A percentile compares a stretch with the other conserved stretches of the same genome.
phyloP scores from a whole-genome alignment of 2,113 vertebrate genomes.

The Tringa solitaria region DNA sequence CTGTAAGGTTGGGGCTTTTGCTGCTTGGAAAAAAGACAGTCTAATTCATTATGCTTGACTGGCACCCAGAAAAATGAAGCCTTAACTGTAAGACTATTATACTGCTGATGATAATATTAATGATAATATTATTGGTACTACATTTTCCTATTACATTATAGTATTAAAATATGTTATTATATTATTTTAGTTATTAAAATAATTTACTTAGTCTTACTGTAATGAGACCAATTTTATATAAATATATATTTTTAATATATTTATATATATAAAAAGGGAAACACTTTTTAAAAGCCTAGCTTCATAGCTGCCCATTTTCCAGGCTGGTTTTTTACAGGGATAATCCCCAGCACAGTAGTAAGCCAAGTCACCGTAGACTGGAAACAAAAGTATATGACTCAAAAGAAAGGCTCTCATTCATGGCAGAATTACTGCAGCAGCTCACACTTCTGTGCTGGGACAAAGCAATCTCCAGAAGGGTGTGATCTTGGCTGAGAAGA shows the following conservation, averaged over 20 bases:
- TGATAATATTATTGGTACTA: background rate
- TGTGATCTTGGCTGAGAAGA: slow-evolving; percentile 40
- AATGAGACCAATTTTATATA: background rate
- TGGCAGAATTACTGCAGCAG: slow-evolving; percentile 37
- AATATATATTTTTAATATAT: background rate
- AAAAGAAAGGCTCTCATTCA: slow-evolving; percentile 62
- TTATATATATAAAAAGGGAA: background rate
- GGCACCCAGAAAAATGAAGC: background rate
- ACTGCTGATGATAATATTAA: background rate
- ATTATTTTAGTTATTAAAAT: slow-evolving; percentile 10
- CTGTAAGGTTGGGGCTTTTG: background rate
- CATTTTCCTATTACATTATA: background rate
- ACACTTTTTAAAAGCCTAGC: background rate
- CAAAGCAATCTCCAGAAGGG: slow-evolving; percentile 45
- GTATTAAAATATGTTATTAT: background rate
- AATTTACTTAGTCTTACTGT: background rate
- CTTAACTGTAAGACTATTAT: background rate
- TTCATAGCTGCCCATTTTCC: slow-evolving; percentile 37
- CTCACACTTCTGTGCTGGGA: slow-evolving; percentile 48
- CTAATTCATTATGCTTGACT: background rate
- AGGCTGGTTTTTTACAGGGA: background rate
- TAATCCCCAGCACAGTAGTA: slow-evolving; percentile 52
- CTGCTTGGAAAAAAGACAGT: background rate
- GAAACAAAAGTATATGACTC: slow-evolving; percentile 59
- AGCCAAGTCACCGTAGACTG: slow-evolving; percentile 13